These are phyloP conservation scores for Drosophila orena DNA, from an alignment of 1,140 invertebrate genomes.

Conservation along the genomic window DNA sequence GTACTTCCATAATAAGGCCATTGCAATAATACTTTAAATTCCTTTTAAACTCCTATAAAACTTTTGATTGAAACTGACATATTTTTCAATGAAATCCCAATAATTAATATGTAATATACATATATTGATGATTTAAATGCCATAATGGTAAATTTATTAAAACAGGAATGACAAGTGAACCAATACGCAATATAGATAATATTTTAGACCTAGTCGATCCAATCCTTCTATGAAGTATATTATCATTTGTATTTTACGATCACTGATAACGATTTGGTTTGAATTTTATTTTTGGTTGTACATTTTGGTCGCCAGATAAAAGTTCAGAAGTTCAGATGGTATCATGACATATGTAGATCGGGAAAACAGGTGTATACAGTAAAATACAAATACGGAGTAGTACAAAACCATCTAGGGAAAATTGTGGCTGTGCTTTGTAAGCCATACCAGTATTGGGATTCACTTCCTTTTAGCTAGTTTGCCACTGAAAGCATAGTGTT, in stretches of 20 bases:
- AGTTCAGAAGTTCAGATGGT: background rate
- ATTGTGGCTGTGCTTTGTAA: conserved; percentile 8
- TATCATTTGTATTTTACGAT: background rate
- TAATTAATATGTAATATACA: background rate
- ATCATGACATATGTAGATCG: conserved; percentile 2
- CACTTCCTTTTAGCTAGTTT: conserved; percentile 22
- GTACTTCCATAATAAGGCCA: background rate
- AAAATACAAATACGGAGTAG: conserved; percentile 28
- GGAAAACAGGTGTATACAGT: conserved; percentile 6
- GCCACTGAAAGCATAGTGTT: conserved; percentile 16
- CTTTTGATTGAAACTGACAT: too few relatives aligned
- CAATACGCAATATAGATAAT: background rate
- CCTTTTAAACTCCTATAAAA: background rate
- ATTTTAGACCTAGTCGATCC: conserved; percentile 6
- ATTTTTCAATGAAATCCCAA: background rate
- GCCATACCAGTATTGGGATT: background rate
- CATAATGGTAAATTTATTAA: conserved; percentile 1
- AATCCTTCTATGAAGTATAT: background rate
- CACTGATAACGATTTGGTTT: conserved; percentile 34
- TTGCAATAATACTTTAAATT: background rate
- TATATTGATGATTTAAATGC: conserved; percentile 5
- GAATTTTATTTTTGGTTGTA: conserved; percentile 36
- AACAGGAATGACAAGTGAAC: conserved; percentile 18
- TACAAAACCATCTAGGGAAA: conserved; percentile 10
- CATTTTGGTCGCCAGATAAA: conserved; percentile 19